phyloP scores from a whole-genome alignment of 2,113 vertebrate species.

The Hymenochirus boettgeri region DNA sequence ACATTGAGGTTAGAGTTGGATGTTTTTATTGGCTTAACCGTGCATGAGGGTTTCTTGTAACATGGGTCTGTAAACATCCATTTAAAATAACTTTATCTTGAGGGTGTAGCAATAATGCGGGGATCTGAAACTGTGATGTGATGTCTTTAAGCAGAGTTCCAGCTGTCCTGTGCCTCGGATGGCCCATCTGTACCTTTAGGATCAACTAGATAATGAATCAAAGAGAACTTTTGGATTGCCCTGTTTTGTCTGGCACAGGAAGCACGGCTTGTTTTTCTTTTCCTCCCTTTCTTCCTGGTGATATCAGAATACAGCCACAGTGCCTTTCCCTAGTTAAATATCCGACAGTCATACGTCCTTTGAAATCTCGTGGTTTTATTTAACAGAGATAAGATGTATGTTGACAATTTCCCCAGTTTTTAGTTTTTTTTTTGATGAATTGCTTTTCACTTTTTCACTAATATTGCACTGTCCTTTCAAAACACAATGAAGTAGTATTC shows the following conservation, averaged over 20 bases:
- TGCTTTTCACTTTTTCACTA: conserved; percentile 23
- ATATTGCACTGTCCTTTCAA: conserved; percentile 8
- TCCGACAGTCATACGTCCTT: conserved; percentile 25
- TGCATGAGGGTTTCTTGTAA: too few relatives aligned
- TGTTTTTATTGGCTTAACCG: too few relatives aligned
- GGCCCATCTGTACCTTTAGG: conserved; percentile 12
- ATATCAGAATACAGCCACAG: conserved; percentile 26
- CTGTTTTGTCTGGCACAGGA: conserved; percentile 24
- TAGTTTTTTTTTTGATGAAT: conserved; percentile 18
- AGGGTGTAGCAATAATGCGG: too few relatives aligned
- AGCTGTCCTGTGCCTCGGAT: conserved; percentile 29
- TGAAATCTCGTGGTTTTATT: conserved; percentile 28
- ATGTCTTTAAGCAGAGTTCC: conserved; percentile 12
- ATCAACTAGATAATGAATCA: conserved; percentile 6
- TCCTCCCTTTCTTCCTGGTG: conserved; percentile 32
- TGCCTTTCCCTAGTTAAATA: conserved; percentile 3
- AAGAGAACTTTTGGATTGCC: conserved; percentile 11
- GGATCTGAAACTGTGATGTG: too few relatives aligned
- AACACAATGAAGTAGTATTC: too few relatives aligned
- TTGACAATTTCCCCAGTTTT: conserved; percentile 4
- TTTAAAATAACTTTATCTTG: too few relatives aligned
- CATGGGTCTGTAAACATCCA: too few relatives aligned
- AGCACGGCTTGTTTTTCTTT: conserved; percentile 33
- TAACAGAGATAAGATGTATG: too few relatives aligned
- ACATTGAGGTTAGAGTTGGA: too few relatives aligned